Conservation (phyloP, 2,113 vertebrate species). For the Phaethon lepturus region DNA sequence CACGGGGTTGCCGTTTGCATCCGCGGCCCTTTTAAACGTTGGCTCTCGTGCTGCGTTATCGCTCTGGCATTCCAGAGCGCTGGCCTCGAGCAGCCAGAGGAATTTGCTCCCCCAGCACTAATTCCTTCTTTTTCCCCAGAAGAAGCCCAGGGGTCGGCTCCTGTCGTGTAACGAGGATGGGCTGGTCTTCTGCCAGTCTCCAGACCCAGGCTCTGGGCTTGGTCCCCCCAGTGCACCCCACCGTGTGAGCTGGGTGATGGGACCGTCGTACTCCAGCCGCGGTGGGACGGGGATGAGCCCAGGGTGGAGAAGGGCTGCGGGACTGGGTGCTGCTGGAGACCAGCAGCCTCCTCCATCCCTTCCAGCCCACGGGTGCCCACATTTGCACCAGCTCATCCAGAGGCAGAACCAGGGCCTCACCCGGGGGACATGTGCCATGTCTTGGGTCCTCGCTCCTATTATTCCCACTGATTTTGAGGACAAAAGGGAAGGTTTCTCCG, state of each 20-base stretch:
- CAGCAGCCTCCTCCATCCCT: background rate
- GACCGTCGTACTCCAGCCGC: fast-evolving
- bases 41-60: background rate
- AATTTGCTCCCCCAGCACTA: conserved; percentile 56
- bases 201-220: background rate
- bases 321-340: background rate
- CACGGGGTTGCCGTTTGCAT: background rate
- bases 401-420: background rate
- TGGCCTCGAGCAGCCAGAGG: conserved; percentile 25
- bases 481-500: background rate
- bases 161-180: background rate
- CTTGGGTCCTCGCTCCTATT: fast-evolving
- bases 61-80: conserved; percentile 18
- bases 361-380: background rate
- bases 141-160: background rate
- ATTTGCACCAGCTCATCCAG: background rate
- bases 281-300: background rate
- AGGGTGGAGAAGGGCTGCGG: background rate
- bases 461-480: background rate
- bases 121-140: background rate
- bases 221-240: background rate
- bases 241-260: background rate
- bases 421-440: fast-evolving
- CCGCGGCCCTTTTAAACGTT: background rate
- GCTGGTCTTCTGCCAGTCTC: background rate